Percentiles rank a stretch among this genome's conserved stretches.
These are phyloP conservation scores for Tokudaia tokunoshimensis DNA, from an alignment of 2,797 vertebrate species.

Conservation along the genomic window DNA sequence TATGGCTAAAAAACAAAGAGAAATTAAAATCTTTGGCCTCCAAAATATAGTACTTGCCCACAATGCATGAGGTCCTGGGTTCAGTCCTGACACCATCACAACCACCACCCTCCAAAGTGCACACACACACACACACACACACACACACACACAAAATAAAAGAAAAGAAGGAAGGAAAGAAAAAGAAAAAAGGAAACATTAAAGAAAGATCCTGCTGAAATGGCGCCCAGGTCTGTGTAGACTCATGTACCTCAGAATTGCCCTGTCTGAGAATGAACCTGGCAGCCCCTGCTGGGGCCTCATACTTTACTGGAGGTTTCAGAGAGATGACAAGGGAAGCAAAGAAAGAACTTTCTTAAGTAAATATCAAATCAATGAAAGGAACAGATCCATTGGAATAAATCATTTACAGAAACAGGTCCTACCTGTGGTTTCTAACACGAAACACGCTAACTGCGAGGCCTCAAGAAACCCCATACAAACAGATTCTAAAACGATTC, in stretches of 20 bases:
- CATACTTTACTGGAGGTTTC: slow-evolving; percentile 60
- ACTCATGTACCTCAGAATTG: slow-evolving; percentile 41
- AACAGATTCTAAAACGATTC: slow-evolving; percentile 69
- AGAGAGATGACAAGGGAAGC: slow-evolving; percentile 38
- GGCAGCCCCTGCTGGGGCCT: background rate
- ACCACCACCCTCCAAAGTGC: background rate
- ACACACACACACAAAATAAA: too few species aligned
- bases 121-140: too few species aligned
- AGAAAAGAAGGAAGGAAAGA: background rate
- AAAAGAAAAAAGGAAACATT: background rate
- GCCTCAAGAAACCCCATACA: slow-evolving; percentile 69
- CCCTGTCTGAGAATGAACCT: slow-evolving; percentile 40
- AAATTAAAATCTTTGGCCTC: slow-evolving; percentile 11
- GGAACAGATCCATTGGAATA: slow-evolving; percentile 82
- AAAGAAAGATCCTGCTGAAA: slow-evolving; percentile 34
- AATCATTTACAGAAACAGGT: slow-evolving; percentile 81
- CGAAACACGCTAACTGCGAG: slow-evolving; percentile 54
- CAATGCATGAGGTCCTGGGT: background rate
- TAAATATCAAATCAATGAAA: slow-evolving; percentile 79
- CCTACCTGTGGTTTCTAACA: slow-evolving; percentile 70
- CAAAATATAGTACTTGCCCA: background rate
- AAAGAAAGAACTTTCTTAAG: slow-evolving; percentile 79
- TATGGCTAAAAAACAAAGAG: slow-evolving; percentile 4
- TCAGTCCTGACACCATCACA: background rate
- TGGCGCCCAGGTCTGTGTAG: slow-evolving; percentile 30